These are phyloP conservation scores for Zaprionus bogoriensis DNA, from an alignment of 2,888 invertebrate genomes.

Conservation along the genomic window DNA sequence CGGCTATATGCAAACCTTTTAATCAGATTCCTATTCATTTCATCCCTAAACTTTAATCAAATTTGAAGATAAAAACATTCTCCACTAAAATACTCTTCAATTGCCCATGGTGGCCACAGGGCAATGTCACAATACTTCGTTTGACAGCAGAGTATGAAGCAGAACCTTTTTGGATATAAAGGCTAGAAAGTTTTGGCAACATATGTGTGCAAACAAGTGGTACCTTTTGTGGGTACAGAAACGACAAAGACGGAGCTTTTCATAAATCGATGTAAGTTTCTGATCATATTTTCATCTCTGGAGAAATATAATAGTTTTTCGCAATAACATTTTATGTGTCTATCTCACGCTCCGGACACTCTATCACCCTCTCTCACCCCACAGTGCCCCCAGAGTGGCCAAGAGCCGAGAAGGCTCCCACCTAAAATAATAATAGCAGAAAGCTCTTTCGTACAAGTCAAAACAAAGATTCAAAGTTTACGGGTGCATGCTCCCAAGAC, in stretches of 20 bases:
- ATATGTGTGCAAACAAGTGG: slow-evolving; percentile 45
- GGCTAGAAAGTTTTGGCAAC: slow-evolving; percentile 58
- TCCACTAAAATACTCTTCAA: not conserved
- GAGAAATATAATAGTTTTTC: slow-evolving; percentile 78
- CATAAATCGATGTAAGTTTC: slow-evolving; percentile 82
- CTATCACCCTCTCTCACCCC: not conserved
- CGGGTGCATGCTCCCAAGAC: slow-evolving; percentile 66
- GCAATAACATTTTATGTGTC: slow-evolving; percentile 69
- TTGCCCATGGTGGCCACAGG: slow-evolving; percentile 30
- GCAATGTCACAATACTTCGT: slow-evolving; percentile 28
- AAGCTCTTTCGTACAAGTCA: slow-evolving; percentile 59
- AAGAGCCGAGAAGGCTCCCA: slow-evolving; percentile 51
- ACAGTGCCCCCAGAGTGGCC: slow-evolving; percentile 18
- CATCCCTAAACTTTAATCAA: too few relatives aligned
- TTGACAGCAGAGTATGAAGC: too few relatives aligned
- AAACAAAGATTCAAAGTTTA: slow-evolving; percentile 76
- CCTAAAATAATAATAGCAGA: slow-evolving; percentile 72
- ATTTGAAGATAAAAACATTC: not conserved
- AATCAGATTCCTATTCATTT: too few relatives aligned
- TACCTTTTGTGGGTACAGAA: slow-evolving; percentile 28
- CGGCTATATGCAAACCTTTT: too few relatives aligned
- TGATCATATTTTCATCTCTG: slow-evolving; percentile 79
- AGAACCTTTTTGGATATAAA: slow-evolving; percentile 17
- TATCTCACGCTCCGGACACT: slow-evolving; percentile 2
- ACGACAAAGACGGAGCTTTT: slow-evolving; percentile 59